These are phyloP conservation scores for Ophion obscuratus DNA, from an alignment of 2,888 invertebrate species.

Conservation along the genomic window DNA sequence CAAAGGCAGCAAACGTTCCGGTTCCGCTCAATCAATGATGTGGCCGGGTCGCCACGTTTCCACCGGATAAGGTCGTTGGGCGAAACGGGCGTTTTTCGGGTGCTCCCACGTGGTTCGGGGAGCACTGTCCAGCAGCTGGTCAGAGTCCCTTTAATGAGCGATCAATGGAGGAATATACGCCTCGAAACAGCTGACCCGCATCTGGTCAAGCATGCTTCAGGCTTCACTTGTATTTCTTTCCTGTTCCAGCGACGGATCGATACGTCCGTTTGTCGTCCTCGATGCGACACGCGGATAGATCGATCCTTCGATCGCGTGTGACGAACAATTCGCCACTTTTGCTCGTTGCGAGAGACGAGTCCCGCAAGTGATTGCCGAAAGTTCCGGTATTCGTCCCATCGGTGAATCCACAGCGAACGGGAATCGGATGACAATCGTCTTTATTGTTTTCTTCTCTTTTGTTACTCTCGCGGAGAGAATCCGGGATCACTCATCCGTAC, in stretches of 20 bases:
- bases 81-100: too few relatives aligned
- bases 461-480: slow-evolving; percentile 1
- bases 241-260: background rate
- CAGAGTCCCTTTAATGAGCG: background rate
- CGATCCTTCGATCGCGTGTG: background rate
- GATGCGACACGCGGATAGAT: background rate
- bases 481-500: slow-evolving; percentile 1
- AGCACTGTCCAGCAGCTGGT: slow-evolving; percentile 1
- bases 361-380: background rate
- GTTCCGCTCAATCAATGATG: slow-evolving; percentile 23
- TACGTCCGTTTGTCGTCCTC: background rate
- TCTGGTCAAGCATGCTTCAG: background rate
- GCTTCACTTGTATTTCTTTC: background rate
- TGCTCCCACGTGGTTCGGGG: background rate
- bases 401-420: background rate
- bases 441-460: background rate
- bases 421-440: background rate
- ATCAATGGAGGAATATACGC: background rate
- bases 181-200: slow-evolving; percentile 21
- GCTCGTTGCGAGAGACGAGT: background rate
- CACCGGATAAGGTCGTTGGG: too few relatives aligned
- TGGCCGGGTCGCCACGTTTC: background rate
- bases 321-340: background rate
- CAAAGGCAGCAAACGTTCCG: slow-evolving; percentile 27
- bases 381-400: background rate